Evolutionary conservation across 2,113 vertebrate genomes (phyloP), one percentile per base, ranked within the genome.

Genomic region (Hippocampus abdominalis): DNA sequence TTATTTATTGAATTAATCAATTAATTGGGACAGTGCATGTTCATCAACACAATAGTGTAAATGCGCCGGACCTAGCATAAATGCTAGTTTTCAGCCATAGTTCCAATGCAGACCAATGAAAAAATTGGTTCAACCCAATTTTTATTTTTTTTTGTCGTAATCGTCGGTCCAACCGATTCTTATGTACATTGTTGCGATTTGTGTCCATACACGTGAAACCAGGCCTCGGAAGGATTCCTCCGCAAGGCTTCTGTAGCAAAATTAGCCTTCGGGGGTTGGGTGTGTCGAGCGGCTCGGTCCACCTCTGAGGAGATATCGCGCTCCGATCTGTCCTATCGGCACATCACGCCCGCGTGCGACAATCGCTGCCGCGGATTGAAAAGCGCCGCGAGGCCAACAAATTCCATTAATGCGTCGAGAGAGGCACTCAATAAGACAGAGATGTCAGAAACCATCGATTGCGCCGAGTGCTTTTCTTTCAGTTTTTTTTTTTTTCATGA

Each of bases 341-440:
- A 87, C 79, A 83, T 83, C 53, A 25, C 77, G 80, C 68, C 29
- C 20, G 64, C 48, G 71, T 72, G 76, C 75, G 85, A 86, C 87
- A 84, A 81, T 89, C 86, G 82, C 86, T 84, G 87, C 80, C 82
- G 85, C 81, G 72, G 84, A 89, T 88, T 87, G 80, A 81, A 84
- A 91, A 87, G 81, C 78, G 85, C 87, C 88, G 70, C 74, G 76
- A 88, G 89, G 89, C 88, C 89, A 85, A 90, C 86, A 89, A 84
- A 89, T 81, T 81, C 87, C 84, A 90, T 91, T 89, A 89, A 89
- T 86, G 84, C 79, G 79, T 71, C 80, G 23, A 77, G 79, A 77
- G 79, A 49, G 25, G 76, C 60, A 68, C 12, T 73, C 79, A 70
- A 77, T 75, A 40, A 78, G 85, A 86, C 87, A 87, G 81, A 83